Conservation (phyloP, 2,113 vertebrate genomes). For the Coturnix japonica region DNA sequence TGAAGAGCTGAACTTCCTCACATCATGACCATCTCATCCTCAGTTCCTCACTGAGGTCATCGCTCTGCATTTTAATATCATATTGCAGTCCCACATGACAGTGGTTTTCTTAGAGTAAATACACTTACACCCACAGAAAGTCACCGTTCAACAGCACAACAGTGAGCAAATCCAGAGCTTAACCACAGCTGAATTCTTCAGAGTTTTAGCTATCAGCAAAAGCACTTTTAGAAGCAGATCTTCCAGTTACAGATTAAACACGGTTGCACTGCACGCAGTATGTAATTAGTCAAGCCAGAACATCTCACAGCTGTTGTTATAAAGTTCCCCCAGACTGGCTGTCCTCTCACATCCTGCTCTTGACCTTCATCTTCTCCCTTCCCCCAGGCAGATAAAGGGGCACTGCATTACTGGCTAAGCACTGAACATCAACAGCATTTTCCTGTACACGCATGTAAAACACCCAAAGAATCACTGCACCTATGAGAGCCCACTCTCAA, state of each 20-base stretch:
- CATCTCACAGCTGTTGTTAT: background rate
- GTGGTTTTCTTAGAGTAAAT: background rate
- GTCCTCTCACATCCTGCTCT: background rate
- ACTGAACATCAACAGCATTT: background rate
- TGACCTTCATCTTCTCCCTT: background rate
- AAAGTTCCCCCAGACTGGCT: background rate
- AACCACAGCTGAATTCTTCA: rapidly evolving
- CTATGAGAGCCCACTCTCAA: background rate
- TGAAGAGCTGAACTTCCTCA: too few species aligned
- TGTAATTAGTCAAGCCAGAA: background rate
- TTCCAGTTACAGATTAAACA: background rate
- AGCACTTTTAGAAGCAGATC: background rate
- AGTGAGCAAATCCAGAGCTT: background rate
- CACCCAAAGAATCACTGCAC: background rate
- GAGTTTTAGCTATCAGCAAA: background rate
- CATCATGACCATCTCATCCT: too few species aligned
- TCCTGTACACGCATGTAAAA: background rate
- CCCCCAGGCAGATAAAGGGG: background rate
- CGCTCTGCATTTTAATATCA: too few species aligned
- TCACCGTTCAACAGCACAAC: background rate
- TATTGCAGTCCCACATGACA: background rate
- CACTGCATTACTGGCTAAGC: background rate
- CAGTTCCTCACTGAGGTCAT: too few species aligned
- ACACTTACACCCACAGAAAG: rapidly evolving
- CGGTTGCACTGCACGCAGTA: background rate